Evolutionary conservation across 35 echinoderm and acorn worm genomes (phyloP), one percentile per base, ranked within the genome.

Genomic region (Ptychodera flava): DNA sequence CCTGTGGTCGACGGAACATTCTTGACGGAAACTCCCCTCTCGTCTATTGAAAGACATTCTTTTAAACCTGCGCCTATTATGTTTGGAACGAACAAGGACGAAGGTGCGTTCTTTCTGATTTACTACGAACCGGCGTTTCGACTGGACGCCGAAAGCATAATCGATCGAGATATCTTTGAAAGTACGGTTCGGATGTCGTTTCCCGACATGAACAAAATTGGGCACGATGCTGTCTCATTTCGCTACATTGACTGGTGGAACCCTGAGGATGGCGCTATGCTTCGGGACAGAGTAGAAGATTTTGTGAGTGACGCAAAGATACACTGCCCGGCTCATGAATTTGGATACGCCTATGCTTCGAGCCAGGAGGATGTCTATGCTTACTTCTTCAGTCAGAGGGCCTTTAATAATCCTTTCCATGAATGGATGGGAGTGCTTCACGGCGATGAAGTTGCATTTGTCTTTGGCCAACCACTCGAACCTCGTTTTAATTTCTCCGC

Each of bases 391-490:
- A 82, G 85, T 2, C 90, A 98, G 33, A 83, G 95, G 52, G 87
- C 90, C 31, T 93, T 89, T 0, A 98, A 93, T 29, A 87, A 87
- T 75, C 90, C 85, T 1, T 98, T 90, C 86, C 80, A 92, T 1
- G 95, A 92, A 33, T 98, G 95, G 95, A 98, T 98, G 95, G 95
- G 95, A 0, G 95, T 98, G 28, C 86, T 98, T 31, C 95, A 98
- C 81, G 95, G 92, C 28, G 95, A 98, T 90, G 95, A 98, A 36
- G 94, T 98, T 77, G 87, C 90, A 32, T 98, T 89, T 83, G 76
- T 91, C 30, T 98, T 98, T 78, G 95, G 95, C 15, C 79, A 90
- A 82, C 95, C 95, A 16, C 85, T 98, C 12, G 75, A 94, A 33
- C 30, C 87, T n/a, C 52, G 88, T 38, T 33, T 78, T 16, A 88